Base-by-base conservation (phyloP, 2,113 vertebrate species). In the Catharus minimus region DNA sequence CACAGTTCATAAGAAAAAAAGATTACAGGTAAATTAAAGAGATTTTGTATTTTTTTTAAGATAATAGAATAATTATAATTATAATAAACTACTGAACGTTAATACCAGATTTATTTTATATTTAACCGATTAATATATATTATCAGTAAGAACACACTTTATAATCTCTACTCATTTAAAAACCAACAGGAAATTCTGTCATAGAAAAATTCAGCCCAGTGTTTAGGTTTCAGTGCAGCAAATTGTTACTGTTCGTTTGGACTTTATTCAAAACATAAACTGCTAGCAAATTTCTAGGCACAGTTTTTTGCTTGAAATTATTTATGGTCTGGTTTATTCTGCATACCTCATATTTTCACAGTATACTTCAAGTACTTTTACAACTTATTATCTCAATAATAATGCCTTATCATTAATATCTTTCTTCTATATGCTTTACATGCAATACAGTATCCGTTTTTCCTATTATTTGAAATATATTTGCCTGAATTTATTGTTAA, bases 1-100 rank as follows among this genome's bases (percentile, higher is more conserved):
- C 47, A 98, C 99, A 18, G 98, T 98, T 65, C 97, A 5, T 83
- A 99, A 98, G 96, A 99, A 99, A 95, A 99, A 98, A 94, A 97
- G 96, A 95, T 97, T 98, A 26, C 98, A 99, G 98, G 99, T 99
- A 86, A 81, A 97, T 81, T 50, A 36, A 69, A 67, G 15, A 76
- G 26, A 62, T 69, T 62, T 57, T 71, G 4, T 60, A 15, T 38
- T 65, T 39, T 5, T 47, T 64, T 64, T 21, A 41, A 24, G 15
- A 41, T 20, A 41, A 39, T 32, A 62, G 11, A 13, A 13, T 14
- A 33, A 18, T 22, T 3, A 49, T 19, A 27, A 21, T 49, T 7
- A 46, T 5, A n/a, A 36, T 20, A 28, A 58, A 30, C 44, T 77
- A 24, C 17, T 55, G n/a, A 67, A 33, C 30, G 33, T 38, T 43